Base-by-base conservation (phyloP, 1,140 invertebrate species). In the Orchesella cincta region DNA sequence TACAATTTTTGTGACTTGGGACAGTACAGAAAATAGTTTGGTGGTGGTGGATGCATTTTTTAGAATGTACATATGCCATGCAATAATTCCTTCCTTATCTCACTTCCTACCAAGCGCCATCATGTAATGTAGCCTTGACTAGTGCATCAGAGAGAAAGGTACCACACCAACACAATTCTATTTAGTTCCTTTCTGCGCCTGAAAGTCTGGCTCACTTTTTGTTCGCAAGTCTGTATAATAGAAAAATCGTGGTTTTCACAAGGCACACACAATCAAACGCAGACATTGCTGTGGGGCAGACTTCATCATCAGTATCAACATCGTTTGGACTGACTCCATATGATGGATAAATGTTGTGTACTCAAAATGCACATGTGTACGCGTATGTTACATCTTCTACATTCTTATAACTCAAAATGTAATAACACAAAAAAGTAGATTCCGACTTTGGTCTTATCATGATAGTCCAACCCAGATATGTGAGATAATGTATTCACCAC, bases 391-490 rank as follows among this genome's bases (percentile, higher is more conserved):
- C 20, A 20, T 12, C 8, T 46, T 8, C 39, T 12, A 20, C 39
- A 46, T 12, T 46, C 8, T 12, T 20, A 46, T 46, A 20, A 46
- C 8, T 8, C 8, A n/a, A 57, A 26, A 57, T 57, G 23, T n/a
- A 57, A 23, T 57, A 57, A 57, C 23, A n/a, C 8, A n/a, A 23
- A 23, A 18, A 57, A 26, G 23, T 46, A 46, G 5, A 57, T 18
- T 57, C 52, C 52, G 52, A 14, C 52, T 57, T 23, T 57, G 52
- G 12, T 57, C 52, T 57, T 57, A 57, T 57, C 52, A 57, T 18
- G 14, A 57, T 57, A 26, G 14, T 12, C 23, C 12, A 57, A 18
- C 23, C 23, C 52, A 57, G 12, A 57, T 8, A 57, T n/a, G 5
- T 57, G 3, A 5, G 52, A 18, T 8, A 3, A 57, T 26, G 23